Conservation (phyloP, 2,797 vertebrate species). For the Galagoides demidoff region DNA sequence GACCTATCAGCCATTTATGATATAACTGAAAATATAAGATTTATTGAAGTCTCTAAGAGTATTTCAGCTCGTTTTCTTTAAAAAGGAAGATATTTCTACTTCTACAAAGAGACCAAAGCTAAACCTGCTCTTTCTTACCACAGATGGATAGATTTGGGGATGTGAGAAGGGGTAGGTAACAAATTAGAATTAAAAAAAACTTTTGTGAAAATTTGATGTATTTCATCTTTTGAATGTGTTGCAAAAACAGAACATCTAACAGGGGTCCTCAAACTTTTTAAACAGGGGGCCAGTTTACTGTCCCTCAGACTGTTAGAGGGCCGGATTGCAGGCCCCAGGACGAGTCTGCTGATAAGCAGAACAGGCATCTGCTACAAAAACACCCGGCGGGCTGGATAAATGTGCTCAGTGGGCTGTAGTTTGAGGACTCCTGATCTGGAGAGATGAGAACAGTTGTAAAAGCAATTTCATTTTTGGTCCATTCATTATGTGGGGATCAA, state of each 20-base stretch:
- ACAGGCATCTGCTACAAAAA: too few species aligned
- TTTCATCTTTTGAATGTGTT: constrained; percentile 40
- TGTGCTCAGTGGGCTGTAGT: too few species aligned
- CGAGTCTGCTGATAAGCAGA: too few species aligned
- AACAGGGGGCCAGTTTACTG: too few species aligned
- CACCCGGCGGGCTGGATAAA: too few species aligned
- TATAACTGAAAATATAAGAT: background rate
- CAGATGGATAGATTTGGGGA: background rate
- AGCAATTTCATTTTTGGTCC: constrained; percentile 22
- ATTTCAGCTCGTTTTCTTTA: constrained; percentile 37
- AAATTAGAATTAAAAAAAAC: constrained; percentile 37
- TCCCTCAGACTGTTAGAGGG: too few species aligned
- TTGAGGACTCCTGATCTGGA: background rate
- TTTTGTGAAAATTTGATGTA: constrained; percentile 20
- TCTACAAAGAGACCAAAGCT: constrained; percentile 7
- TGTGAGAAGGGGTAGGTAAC: background rate
- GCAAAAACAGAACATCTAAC: constrained; percentile 2
- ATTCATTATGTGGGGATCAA: constrained; percentile 14
- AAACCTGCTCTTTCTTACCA: background rate
- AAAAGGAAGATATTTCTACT: background rate
- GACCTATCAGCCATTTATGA: background rate
- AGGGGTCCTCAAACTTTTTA: too few species aligned
- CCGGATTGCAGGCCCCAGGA: too few species aligned
- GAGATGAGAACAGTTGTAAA: constrained; percentile 32
- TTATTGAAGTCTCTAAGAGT: background rate